Evolutionary conservation across 1,140 invertebrate genomes (phyloP), one percentile per base, ranked within the genome.

Genomic region (Gonatopus flavifemur): DNA sequence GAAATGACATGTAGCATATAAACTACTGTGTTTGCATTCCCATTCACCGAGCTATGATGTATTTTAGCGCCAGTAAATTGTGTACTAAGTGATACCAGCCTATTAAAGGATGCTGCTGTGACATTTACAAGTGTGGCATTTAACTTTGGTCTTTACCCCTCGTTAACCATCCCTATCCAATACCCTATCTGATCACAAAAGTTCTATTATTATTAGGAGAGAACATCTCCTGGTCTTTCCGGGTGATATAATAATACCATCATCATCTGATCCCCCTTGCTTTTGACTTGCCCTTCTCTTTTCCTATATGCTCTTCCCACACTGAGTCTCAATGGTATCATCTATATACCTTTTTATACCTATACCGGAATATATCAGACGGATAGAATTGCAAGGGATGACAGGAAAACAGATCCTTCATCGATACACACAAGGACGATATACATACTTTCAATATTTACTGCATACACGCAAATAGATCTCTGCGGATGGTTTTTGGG

Each of bases 61-160:
- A 16, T 12, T 15, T 55, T 55, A 40, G 36, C 49, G 32, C 20
- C 33, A 21, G 28, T 54, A 20, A 32, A 32, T 43, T n/a, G n/a
- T n/a, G n/a, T n/a, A 38, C 39, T 53, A 53, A 51, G 47, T 48
- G 56, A 52, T 62, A 62, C 40, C 49, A 31, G 45, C 58, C 55
- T 62, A 60, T 64, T 57, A 40, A 49, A 61, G 70, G 72, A 72
- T 72, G 72, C 72, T 74, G 70, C 22, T 51, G 48, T 73, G 72
- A 73, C 72, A 74, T 74, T 74, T 74, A 52, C 54, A 21, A 59
- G 55, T 56, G 50, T 71, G 67, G 58, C 69, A 69, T 71, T 71
- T 69, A 52, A 57, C 57, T 57, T 46, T 35, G 52, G 44, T 50
- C 42, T 57, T 53, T 38, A 32, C 52, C 54, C 62, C 58, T 66